phyloP scores from a whole-genome alignment of 2,113 vertebrate genomes.

The Phocoena sinus region DNA sequence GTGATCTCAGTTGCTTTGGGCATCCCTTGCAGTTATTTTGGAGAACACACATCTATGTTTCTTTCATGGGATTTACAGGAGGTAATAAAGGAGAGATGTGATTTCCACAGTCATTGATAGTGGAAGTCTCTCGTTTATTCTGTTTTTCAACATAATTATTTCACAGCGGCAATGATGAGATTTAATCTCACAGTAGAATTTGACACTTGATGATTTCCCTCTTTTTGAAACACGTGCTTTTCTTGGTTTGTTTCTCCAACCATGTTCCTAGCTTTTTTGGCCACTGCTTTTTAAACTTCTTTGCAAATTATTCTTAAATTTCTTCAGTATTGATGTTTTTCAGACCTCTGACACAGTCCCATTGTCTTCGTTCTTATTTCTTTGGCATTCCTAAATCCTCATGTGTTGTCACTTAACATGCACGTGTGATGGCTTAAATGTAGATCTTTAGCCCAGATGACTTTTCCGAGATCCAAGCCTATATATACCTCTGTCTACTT shows the following conservation, averaged over 20 bases:
- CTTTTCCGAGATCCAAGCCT: not conserved
- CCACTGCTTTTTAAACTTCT: not conserved
- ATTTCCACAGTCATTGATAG: not conserved
- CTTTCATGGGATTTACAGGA: not conserved
- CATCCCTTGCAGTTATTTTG: not conserved
- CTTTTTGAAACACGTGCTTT: not conserved
- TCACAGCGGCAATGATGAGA: not conserved
- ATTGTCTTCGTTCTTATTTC: not conserved
- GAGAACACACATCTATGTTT: not conserved
- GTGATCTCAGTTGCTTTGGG: not conserved
- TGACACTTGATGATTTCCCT: not conserved
- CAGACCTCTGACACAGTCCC: not conserved
- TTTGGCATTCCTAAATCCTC: not conserved
- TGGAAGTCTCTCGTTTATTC: not conserved
- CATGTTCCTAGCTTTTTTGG: not conserved
- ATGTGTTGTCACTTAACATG: too few species aligned
- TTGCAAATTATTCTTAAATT: not conserved
- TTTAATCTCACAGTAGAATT: not conserved
- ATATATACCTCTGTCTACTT: not conserved
- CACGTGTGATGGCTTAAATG: fast-evolving
- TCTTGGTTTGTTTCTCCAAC: not conserved
- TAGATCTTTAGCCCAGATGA: not conserved
- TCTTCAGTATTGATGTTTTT: not conserved
- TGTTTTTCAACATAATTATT: not conserved
- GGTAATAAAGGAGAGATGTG: not conserved